Percentiles rank a stretch among this genome's conserved stretches.
phyloP scores from a whole-genome alignment of 2,113 vertebrate species.

The Zosterops borbonicus region DNA sequence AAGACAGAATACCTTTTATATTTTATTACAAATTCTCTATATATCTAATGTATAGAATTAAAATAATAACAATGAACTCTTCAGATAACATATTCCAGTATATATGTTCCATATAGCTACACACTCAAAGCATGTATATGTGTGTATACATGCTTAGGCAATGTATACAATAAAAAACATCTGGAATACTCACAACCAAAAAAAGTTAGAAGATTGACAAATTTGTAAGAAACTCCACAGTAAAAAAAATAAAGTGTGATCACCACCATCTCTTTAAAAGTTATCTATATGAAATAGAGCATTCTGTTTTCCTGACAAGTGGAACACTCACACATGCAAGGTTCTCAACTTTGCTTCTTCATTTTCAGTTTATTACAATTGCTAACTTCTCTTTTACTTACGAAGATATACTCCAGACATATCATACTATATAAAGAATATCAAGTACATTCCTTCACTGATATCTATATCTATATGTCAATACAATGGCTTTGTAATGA shows the following conservation, averaged over 20 bases:
- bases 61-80: not conserved
- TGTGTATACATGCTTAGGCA: not conserved
- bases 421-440: not conserved
- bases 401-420: not conserved
- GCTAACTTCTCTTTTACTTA: not conserved
- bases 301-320: not conserved
- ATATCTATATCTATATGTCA: conserved; percentile 56
- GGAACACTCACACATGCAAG: not conserved
- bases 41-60: not conserved
- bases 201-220: not conserved
- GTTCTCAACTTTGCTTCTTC: not conserved
- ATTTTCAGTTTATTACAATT: not conserved
- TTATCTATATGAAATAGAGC: not conserved
- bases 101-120: not conserved
- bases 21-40: not conserved
- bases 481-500: conserved; percentile 53
- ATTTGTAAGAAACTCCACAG: not conserved
- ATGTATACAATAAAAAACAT: not conserved
- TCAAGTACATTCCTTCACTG: conserved; percentile 9
- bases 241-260: not conserved
- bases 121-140: not conserved
- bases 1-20: not conserved
- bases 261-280: not conserved
- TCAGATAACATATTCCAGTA: not conserved
- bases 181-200: not conserved